Percentiles rank a stretch among this genome's conserved stretches.
Conservation (phyloP, 23 tunicate genomes). For the Ascidia mentula region DNA sequence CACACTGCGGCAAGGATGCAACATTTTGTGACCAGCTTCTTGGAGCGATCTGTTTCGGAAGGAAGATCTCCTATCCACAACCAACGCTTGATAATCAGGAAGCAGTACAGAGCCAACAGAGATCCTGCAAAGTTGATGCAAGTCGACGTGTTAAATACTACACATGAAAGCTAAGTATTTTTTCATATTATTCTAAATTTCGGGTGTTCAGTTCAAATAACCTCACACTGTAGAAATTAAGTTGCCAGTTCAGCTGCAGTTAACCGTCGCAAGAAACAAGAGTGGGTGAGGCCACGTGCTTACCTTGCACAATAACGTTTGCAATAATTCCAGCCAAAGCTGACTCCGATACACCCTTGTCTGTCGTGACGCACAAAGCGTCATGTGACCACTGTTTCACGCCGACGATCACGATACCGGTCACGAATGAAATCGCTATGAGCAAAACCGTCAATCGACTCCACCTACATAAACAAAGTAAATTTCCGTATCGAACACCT, state of each 20-base stretch:
- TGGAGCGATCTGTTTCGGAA: background rate
- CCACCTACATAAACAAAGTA: constrained; percentile 18
- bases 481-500: background rate
- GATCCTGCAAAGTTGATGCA: background rate
- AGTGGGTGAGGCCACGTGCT: background rate
- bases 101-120: background rate
- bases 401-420: background rate
- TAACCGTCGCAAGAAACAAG: too few relatives aligned
- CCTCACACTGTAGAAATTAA: too few relatives aligned
- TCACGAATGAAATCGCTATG: background rate
- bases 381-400: background rate
- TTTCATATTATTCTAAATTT: too few relatives aligned
- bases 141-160: background rate
- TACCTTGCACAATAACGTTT: constrained; percentile 1
- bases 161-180: background rate
- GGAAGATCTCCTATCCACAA: background rate
- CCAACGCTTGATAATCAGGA: background rate
- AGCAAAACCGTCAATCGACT: constrained; percentile 8
- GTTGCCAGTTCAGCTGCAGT: too few relatives aligned
- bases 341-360: background rate
- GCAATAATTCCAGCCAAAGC: constrained; percentile 10
- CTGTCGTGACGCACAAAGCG: background rate
- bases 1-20: constrained; percentile 11
- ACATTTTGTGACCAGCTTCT: background rate
- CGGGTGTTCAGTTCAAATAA: too few relatives aligned